A percentile compares a stretch with the other conserved stretches of the same genome.
These are phyloP conservation scores for Nycticorax nycticorax DNA, from an alignment of 2,113 vertebrate genomes.

Conservation along the genomic window DNA sequence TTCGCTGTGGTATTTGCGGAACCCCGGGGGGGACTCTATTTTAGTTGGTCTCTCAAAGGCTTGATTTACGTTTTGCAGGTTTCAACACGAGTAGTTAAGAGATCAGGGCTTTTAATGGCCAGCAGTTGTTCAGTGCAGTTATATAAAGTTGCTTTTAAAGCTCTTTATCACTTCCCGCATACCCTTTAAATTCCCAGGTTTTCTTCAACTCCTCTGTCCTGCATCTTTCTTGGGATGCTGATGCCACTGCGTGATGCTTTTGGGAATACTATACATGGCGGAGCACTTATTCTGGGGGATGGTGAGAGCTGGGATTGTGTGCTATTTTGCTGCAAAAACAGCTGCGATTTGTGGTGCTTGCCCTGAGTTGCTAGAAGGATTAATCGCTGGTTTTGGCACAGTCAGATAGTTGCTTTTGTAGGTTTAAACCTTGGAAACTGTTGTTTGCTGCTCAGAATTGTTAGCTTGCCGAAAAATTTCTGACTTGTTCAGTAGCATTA, in stretches of 20 bases:
- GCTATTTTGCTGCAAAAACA: slow-evolving; percentile 35
- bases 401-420: background rate
- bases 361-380: background rate
- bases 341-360: slow-evolving; percentile 49
- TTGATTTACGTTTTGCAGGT: slow-evolving; percentile 78
- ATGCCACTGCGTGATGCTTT: background rate
- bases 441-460: background rate
- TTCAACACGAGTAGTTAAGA: slow-evolving; percentile 63
- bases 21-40: slow-evolving; percentile 76
- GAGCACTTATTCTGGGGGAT: slow-evolving; percentile 21
- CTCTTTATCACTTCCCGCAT: background rate
- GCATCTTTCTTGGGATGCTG: background rate
- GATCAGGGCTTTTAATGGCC: slow-evolving; percentile 54
- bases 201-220: background rate
- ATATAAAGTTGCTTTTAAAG: slow-evolving; percentile 61
- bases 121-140: slow-evolving; percentile 64
- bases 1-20: slow-evolving; percentile 72
- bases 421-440: background rate
- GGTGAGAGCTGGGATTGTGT: background rate
- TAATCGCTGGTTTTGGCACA: background rate
- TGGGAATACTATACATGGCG: background rate
- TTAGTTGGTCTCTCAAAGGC: slow-evolving; percentile 69
- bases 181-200: slow-evolving; percentile 19
- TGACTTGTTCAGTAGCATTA: background rate
- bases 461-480: background rate